A percentile compares a stretch with the other conserved stretches of the same genome.
phyloP scores from a whole-genome alignment of 2,797 vertebrate species.

The Hyperoplus immaculatus region DNA sequence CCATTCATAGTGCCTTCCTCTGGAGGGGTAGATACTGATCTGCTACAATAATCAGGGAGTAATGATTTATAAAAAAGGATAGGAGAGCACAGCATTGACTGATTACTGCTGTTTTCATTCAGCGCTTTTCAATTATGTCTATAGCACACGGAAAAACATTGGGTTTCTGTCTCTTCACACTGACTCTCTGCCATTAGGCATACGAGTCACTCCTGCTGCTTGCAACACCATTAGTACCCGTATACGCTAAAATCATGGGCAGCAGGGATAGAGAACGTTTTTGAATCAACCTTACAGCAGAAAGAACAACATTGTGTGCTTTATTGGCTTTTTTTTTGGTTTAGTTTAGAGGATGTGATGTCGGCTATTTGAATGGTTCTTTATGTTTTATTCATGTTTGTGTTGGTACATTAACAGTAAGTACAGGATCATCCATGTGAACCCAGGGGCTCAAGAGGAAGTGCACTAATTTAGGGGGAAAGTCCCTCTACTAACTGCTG shows the following conservation, averaged over 20 bases:
- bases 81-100: conserved; percentile 75
- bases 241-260: neutral
- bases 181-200: conserved; percentile 39
- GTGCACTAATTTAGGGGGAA: neutral
- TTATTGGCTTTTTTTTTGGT: conserved; percentile 13
- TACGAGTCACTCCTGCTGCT: conserved; percentile 39
- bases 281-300: conserved; percentile 10
- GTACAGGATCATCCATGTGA: neutral
- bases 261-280: conserved; percentile 1
- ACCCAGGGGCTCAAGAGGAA: neutral
- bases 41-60: conserved; percentile 80
- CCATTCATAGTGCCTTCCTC: conserved; percentile 87
- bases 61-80: conserved; percentile 50
- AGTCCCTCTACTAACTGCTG: neutral
- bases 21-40: conserved; percentile 79
- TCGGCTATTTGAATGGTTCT: conserved; percentile 13
- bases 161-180: conserved; percentile 23
- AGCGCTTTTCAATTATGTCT: conserved; percentile 42
- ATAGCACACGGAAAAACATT: conserved; percentile 33
- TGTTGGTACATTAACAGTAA: neutral
- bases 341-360: neutral
- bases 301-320: conserved; percentile 19
- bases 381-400: conserved; percentile 11
- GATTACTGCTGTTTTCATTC: conserved; percentile 68
- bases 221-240: conserved; percentile 13